These are phyloP conservation scores for Amphibalanus amphitrite DNA, from an alignment of 1,140 invertebrate species.

Conservation along the genomic window DNA sequence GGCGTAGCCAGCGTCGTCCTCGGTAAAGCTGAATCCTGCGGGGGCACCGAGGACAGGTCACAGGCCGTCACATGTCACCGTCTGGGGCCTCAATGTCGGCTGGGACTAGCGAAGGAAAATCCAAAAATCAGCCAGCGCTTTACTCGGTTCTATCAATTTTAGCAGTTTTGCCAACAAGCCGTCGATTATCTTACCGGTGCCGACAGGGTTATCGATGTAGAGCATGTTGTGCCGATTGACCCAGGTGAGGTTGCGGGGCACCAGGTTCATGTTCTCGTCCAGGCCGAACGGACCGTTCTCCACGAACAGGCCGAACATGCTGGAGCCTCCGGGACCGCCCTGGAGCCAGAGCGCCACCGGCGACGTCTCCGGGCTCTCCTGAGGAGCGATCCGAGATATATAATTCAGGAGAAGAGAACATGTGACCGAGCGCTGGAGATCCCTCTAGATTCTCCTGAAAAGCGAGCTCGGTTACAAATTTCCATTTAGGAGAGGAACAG, in stretches of 20 bases:
- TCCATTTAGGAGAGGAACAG: neutral
- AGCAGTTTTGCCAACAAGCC: no score
- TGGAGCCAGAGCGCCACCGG: slow-evolving; percentile 72
- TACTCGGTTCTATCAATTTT: slow-evolving; percentile 8
- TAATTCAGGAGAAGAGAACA: no score
- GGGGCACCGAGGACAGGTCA: neutral
- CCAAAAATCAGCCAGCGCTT: slow-evolving; percentile 20
- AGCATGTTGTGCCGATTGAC: slow-evolving; percentile 50
- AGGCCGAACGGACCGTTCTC: slow-evolving; percentile 62
- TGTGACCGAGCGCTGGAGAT: no score
- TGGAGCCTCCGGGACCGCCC: slow-evolving; percentile 60
- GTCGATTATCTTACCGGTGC: slow-evolving; percentile 33
- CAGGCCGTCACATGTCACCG: no score
- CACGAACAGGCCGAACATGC: slow-evolving; percentile 57
- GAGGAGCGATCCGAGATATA: slow-evolving; percentile 9
- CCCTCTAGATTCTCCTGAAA: no score
- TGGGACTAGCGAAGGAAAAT: no score
- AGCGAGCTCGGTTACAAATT: neutral
- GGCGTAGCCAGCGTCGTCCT: slow-evolving; percentile 21
- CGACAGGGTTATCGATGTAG: slow-evolving; percentile 75
- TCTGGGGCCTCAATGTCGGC: no score
- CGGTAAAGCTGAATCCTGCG: slow-evolving; percentile 23
- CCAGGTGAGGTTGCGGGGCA: slow-evolving; percentile 49
- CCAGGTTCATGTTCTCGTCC: slow-evolving; percentile 37
- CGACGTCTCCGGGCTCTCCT: slow-evolving; percentile 28